Evolutionary conservation across 2,797 vertebrate species (phyloP).

Genomic region (Astyanax mexicanus): DNA sequence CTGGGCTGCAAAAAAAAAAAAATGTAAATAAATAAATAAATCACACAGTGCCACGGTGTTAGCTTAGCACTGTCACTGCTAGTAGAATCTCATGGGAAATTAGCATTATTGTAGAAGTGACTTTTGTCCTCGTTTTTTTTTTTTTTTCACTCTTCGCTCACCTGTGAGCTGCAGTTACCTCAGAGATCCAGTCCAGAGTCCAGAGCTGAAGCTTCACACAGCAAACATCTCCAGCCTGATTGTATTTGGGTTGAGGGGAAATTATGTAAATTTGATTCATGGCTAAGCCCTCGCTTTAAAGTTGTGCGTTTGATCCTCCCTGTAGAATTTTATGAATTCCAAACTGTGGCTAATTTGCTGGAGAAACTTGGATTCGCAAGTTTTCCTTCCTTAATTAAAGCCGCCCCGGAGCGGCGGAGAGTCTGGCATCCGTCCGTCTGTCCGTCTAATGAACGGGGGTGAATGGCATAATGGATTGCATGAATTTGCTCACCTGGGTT

Average conservation of each 20-base stretch:
- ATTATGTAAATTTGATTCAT: not conserved
- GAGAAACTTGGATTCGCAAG: not conserved
- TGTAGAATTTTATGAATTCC: not conserved
- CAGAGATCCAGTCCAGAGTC: not conserved
- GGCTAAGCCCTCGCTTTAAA: not conserved
- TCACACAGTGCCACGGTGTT: no score
- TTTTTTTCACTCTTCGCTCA: no score
- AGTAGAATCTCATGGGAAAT: no score
- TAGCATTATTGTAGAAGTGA: no score
- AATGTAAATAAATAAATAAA: no score
- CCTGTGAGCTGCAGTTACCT: no score
- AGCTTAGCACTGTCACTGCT: no score
- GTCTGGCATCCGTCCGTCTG: constrained; percentile 12
- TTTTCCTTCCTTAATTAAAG: not conserved
- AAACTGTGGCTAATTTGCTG: not conserved
- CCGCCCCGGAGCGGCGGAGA: constrained; percentile 22
- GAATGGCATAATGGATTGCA: constrained; percentile 33
- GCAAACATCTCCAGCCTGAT: not conserved
- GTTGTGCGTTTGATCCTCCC: not conserved
- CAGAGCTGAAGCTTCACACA: not conserved
- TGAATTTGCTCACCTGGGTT: constrained; percentile 33
- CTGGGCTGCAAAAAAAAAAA: no score
- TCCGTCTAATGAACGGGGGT: constrained; percentile 27
- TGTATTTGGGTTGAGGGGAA: not conserved
- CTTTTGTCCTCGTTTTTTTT: no score